Evolutionary conservation across 2,797 vertebrate genomes (phyloP).

Genomic region (Sebastes glaucus): DNA sequence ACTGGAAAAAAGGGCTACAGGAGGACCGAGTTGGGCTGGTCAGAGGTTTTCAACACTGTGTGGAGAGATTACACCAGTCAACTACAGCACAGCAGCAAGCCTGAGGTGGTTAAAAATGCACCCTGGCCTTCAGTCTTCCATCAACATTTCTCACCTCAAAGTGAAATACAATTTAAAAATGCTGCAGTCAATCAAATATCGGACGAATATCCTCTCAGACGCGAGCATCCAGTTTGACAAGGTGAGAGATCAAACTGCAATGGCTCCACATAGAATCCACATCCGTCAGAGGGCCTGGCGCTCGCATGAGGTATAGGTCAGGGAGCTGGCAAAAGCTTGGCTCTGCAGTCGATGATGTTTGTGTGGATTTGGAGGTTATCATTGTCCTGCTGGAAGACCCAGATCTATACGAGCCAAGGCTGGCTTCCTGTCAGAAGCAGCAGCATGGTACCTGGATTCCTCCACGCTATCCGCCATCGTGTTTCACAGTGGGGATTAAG

Average conservation of each 20-base stretch:
- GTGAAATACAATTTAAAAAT: conserved; percentile 5
- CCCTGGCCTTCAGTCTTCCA: conserved; percentile 13
- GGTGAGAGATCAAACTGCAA: neutral
- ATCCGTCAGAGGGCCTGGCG: neutral
- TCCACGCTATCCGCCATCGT: neutral
- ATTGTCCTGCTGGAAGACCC: neutral
- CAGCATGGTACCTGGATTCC: neutral
- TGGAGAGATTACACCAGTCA: conserved; percentile 9
- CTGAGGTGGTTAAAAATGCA: conserved; percentile 18
- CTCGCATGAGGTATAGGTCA: neutral
- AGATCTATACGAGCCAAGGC: neutral
- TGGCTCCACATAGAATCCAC: neutral
- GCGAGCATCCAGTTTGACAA: neutral
- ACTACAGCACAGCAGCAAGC: conserved; percentile 1
- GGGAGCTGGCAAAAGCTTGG: neutral
- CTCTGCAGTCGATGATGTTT: neutral
- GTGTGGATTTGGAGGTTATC: neutral
- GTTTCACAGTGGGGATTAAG: neutral
- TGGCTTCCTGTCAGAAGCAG: neutral
- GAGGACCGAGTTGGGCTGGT: neutral
- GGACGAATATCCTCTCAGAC: neutral
- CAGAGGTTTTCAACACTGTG: neutral
- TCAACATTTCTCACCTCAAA: conserved; percentile 4
- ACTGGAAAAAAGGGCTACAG: neutral
- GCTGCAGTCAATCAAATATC: too few species aligned